Evolutionary conservation across 2,113 vertebrate species (phyloP), one percentile per base, ranked within the genome.

Genomic region (Siniperca chuatsi): DNA sequence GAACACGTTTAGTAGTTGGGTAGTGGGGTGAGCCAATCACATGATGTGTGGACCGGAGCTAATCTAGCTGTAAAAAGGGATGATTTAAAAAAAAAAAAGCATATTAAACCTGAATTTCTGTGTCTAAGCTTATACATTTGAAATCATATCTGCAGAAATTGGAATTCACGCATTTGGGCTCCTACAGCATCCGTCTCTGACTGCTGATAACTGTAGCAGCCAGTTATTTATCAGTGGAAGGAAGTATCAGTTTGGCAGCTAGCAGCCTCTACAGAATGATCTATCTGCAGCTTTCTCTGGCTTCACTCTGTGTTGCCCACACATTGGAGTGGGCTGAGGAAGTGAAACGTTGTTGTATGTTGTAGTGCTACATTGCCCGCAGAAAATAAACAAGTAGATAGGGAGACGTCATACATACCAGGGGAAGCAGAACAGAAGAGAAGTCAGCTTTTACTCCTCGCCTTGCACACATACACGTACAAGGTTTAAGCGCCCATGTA

Each of bases 291-390:
- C 80, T 60, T 72, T 78, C 78, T 25, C 69, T 71, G 73, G 74
- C 61, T 58, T 71, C 75, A 16, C 81, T 73, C 69, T 57, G 48
- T 64, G 1, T 68, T 83, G 92, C 92, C 92, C 92, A 93, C 92
- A 86, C 92, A 87, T 71, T 37, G 71, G 90, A 91, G 93, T 93
- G 92, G 92, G 92, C 76, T 82, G 90, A 62, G 79, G 68, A 75
- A 75, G 75, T 16, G 50, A 82, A 86, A 64, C 82, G 72, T 9
- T 70, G 87, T 20, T 81, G 82, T 79, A 81, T 62, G 82, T 58
- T 80, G 68, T 55, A 75, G 75, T 15, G 87, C 82, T 81, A 46
- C 65, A 70, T 40, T 2, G 57, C 75, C 83, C 48, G 79, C 70
- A 90, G 80, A 87, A 90, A 85, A 78, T 54, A 60, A 87, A 21